Percentiles rank a stretch among this genome's conserved stretches.
phyloP scores from a whole-genome alignment of 2,888 invertebrate genomes.

The Melinaea menophilus region DNA sequence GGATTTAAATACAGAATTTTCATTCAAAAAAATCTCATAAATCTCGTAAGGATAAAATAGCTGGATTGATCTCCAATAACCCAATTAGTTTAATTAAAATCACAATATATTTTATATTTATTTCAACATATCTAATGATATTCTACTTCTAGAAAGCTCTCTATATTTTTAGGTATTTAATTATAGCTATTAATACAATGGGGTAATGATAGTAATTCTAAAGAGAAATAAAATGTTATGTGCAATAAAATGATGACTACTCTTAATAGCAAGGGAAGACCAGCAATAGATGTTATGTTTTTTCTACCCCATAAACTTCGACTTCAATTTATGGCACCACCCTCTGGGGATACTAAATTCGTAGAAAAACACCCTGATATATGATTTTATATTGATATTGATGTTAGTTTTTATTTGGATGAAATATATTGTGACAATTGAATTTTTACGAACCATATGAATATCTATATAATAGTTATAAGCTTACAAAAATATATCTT shows the following conservation, averaged over 20 bases:
- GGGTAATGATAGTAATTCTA: conserved; percentile 20
- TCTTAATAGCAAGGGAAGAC: conserved; percentile 34
- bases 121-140: too few species aligned
- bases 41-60: too few species aligned
- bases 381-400: neutral
- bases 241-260: conserved; percentile 40
- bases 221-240: conserved; percentile 40
- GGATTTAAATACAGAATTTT: too few species aligned
- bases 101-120: too few species aligned
- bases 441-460: neutral
- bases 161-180: neutral
- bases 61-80: too few species aligned
- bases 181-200: conserved; percentile 2
- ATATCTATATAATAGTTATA: too few species aligned
- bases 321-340: conserved; percentile 57
- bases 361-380: neutral
- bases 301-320: conserved; percentile 66
- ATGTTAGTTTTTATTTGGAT: neutral
- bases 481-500: too few species aligned
- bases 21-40: too few species aligned
- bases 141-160: too few species aligned
- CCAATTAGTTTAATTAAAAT: too few species aligned
- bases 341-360: conserved; percentile 31
- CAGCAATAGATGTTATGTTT: conserved; percentile 64
- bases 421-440: neutral